Evolutionary conservation across 2,113 vertebrate species (phyloP).

Genomic region (Nycticorax nycticorax): DNA sequence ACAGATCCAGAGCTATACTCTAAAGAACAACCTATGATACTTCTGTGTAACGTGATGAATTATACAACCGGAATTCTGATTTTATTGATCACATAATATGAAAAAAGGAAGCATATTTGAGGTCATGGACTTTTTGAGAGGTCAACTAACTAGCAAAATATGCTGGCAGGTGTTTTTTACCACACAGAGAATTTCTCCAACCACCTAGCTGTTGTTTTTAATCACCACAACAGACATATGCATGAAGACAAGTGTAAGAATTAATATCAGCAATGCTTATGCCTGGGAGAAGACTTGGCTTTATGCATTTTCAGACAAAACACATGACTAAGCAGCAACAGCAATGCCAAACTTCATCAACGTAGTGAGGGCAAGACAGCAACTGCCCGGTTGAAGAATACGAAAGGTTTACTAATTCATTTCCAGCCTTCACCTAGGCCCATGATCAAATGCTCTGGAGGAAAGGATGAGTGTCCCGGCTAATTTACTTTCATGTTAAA

Average conservation of each 20-base stretch:
- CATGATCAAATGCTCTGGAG: neutral
- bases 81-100: neutral
- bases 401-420: neutral
- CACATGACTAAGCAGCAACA: neutral
- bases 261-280: neutral
- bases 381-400: neutral
- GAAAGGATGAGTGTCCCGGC: neutral
- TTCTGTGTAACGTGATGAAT: neutral
- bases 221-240: neutral
- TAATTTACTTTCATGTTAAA: neutral
- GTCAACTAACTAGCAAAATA: neutral
- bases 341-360: neutral
- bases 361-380: neutral
- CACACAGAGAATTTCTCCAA: fast-evolving
- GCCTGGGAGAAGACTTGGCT: neutral
- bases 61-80: neutral
- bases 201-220: neutral
- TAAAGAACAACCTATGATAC: neutral
- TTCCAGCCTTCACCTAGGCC: neutral
- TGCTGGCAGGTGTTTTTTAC: fast-evolving
- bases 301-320: neutral
- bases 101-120: neutral
- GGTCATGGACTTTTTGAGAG: neutral
- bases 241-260: neutral
- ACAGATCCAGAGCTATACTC: neutral